Percentiles rank a stretch among this genome's conserved stretches.
Evolutionary conservation across 1,140 invertebrate species (phyloP).

Genomic region (Drosophila tristis): DNA sequence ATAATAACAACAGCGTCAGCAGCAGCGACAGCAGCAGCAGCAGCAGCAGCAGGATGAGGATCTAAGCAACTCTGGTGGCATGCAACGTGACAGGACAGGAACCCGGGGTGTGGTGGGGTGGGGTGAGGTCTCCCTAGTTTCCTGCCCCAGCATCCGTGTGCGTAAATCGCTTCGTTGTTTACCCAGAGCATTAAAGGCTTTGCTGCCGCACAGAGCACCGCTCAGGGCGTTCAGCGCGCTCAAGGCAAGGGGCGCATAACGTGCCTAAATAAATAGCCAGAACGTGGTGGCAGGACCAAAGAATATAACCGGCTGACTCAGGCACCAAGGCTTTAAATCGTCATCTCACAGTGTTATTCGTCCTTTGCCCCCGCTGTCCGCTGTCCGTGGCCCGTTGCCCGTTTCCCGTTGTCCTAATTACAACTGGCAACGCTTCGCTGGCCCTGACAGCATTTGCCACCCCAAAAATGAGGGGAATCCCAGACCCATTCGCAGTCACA

Average conservation of each 20-base stretch:
- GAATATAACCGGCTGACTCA: conserved; percentile 28
- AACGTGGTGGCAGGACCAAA: conserved; percentile 24
- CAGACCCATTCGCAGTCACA: neutral
- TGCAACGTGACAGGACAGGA: conserved; percentile 54
- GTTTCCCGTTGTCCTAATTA: conserved; percentile 63
- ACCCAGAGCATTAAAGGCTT: conserved; percentile 72
- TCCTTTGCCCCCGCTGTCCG: no score
- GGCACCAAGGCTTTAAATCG: conserved; percentile 46
- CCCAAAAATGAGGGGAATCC: conserved; percentile 24
- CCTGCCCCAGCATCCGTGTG: conserved; percentile 48
- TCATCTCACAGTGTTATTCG: neutral
- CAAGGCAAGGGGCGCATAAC: conserved; percentile 19
- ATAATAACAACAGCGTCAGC: conserved; percentile 61
- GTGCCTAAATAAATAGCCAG: conserved; percentile 70
- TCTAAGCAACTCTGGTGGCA: conserved; percentile 54
- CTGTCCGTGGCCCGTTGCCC: neutral
- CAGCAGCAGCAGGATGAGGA: conserved; percentile 11
- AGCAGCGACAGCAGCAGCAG: no score
- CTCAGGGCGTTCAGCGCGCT: neutral
- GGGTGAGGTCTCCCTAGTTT: conserved; percentile 10
- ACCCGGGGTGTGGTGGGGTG: neutral
- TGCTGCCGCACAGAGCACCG: conserved; percentile 39
- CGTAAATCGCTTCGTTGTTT: conserved; percentile 76
- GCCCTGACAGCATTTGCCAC: conserved; percentile 62
- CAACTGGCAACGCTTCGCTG: conserved; percentile 67